Conservation (phyloP, 1,140 invertebrate species). For the Hyposmocoma kahamanoa region DNA sequence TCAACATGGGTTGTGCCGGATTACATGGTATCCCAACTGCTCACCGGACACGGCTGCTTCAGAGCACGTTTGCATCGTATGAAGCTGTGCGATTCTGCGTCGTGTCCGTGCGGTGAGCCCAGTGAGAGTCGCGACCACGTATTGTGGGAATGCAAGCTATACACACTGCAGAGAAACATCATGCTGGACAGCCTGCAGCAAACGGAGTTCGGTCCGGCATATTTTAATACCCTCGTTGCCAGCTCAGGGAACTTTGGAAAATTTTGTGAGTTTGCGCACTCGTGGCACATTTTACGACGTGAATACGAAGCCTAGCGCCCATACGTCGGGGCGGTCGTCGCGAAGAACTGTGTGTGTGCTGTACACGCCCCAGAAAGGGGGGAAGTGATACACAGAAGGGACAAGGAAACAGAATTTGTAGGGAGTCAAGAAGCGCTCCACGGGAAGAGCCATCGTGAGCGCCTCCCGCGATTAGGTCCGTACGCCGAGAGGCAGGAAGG, state of each 20-base stretch:
- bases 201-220: background rate
- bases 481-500: constrained; percentile 2
- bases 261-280: constrained; percentile 25
- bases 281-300: background rate
- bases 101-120: constrained; percentile 1
- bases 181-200: background rate
- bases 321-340: background rate
- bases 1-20: constrained; percentile 4
- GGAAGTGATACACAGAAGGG: background rate
- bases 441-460: background rate
- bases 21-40: constrained; percentile 1
- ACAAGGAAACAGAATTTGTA: background rate
- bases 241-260: background rate
- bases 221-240: background rate
- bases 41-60: constrained; percentile 4
- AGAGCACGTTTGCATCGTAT: background rate
- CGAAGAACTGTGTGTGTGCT: background rate
- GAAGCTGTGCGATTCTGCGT: background rate
- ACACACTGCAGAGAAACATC: background rate
- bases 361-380: background rate
- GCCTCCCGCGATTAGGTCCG: background rate
- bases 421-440: no score
- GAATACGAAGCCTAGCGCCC: background rate
- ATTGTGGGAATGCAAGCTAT: constrained; percentile 1
- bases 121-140: constrained; percentile 2